phyloP scores from a whole-genome alignment of 2,888 invertebrate genomes.

The Andrena hattorfiana region DNA sequence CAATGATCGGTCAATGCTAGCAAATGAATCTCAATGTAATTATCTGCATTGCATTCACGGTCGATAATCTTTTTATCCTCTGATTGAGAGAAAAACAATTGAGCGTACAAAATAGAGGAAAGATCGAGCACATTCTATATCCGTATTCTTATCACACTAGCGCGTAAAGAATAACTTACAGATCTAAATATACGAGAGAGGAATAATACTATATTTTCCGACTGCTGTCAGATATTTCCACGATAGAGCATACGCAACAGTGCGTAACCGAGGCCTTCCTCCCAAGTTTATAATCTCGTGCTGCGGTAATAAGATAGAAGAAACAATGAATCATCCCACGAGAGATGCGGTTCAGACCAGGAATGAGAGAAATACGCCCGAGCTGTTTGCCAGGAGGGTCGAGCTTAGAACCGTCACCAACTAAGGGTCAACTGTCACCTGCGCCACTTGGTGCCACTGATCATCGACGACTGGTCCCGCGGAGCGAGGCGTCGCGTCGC shows the following conservation, averaged over 20 bases:
- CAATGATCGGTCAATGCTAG: neutral
- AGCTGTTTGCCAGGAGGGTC: too few relatives aligned
- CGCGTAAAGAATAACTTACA: neutral
- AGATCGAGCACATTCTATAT: neutral
- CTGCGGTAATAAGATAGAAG: too few relatives aligned
- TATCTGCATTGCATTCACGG: neutral
- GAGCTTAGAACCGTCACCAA: neutral
- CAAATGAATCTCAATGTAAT: neutral
- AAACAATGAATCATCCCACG: too few relatives aligned
- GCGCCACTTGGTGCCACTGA: neutral
- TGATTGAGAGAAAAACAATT: neutral
- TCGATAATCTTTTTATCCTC: neutral
- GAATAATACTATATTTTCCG: too few relatives aligned
- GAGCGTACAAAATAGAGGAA: neutral
- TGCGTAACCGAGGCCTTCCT: too few relatives aligned
- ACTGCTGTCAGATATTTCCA: too few relatives aligned
- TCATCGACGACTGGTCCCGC: neutral
- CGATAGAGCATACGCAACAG: too few relatives aligned
- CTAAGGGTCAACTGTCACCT: neutral
- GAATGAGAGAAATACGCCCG: neutral
- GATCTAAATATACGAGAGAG: too few relatives aligned
- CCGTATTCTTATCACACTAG: neutral
- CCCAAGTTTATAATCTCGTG: too few relatives aligned
- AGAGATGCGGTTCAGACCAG: too few relatives aligned
- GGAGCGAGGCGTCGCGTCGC: slow-evolving; percentile 20